phyloP scores from a whole-genome alignment of 2,113 vertebrate genomes.

The Rhadina sibilatrix region DNA sequence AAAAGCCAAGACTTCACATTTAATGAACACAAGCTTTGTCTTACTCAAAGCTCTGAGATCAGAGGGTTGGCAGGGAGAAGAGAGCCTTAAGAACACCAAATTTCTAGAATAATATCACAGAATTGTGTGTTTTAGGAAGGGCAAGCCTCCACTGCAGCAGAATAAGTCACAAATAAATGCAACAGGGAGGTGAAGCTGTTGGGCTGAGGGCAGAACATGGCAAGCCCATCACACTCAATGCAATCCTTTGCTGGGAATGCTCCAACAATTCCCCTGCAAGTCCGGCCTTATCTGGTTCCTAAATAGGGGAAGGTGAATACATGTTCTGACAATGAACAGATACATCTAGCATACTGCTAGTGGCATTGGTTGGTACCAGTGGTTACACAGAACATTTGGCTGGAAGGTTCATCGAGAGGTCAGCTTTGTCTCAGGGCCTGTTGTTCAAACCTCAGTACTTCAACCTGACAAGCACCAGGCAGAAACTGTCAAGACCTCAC shows the following conservation, averaged over 20 bases:
- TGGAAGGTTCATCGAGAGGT: neutral
- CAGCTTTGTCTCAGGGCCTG: neutral
- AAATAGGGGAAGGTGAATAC: neutral
- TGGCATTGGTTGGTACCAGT: neutral
- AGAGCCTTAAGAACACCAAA: neutral
- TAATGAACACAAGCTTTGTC: neutral
- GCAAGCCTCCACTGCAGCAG: neutral
- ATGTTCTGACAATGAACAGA: neutral
- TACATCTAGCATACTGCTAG: neutral
- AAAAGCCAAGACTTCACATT: neutral
- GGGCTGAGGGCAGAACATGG: neutral
- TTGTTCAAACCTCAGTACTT: neutral
- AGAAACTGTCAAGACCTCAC: neutral
- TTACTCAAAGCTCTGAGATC: neutral
- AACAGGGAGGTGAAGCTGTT: neutral
- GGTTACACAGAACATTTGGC: neutral
- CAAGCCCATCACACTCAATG: neutral
- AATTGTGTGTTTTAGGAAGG: neutral
- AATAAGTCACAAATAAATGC: neutral
- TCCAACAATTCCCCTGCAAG: accelerated
- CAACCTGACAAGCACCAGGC: neutral
- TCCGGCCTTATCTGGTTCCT: accelerated
- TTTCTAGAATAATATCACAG: neutral
- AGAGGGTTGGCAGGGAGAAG: neutral
- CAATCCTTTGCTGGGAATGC: neutral